Conservation (phyloP, 53 echinoderm and acorn worm genomes). For the Holothuria leucospilota region DNA sequence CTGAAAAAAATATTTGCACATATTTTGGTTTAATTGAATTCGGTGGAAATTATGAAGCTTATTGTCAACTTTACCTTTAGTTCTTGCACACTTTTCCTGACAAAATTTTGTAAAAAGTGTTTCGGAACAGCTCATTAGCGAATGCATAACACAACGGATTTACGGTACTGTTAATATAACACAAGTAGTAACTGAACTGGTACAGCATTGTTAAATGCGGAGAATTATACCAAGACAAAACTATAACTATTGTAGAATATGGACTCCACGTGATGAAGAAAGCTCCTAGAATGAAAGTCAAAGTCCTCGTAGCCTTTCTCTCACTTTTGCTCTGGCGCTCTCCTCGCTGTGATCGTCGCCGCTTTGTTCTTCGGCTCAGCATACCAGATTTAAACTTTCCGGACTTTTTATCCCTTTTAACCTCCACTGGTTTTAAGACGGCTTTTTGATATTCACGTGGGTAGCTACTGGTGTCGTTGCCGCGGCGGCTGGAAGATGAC, state of each 20-base stretch:
- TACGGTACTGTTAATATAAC: slow-evolving; percentile 95
- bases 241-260: slow-evolving; percentile 87
- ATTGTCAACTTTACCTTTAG: neutral
- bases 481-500: slow-evolving; percentile 80
- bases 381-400: slow-evolving; percentile 65
- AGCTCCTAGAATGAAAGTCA: slow-evolving; percentile 92
- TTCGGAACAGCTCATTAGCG: slow-evolving; percentile 96
- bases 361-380: slow-evolving; percentile 67
- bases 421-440: slow-evolving; percentile 18
- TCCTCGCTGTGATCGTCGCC: slow-evolving; percentile 76
- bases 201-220: slow-evolving; percentile 64
- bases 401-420: slow-evolving; percentile 64
- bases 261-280: slow-evolving; percentile 98
- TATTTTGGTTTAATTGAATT: too few relatives aligned
- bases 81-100: slow-evolving; percentile 79
- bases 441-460: slow-evolving; percentile 56
- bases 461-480: slow-evolving; percentile 59
- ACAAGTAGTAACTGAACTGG: slow-evolving; percentile 92
- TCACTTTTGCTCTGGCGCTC: slow-evolving; percentile 92
- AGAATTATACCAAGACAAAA: slow-evolving; percentile 74
- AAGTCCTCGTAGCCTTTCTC: slow-evolving; percentile 88
- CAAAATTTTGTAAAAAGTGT: slow-evolving; percentile 88
- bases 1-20: too few relatives aligned
- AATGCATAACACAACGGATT: slow-evolving; percentile 98
- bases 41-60: too few relatives aligned